Evolutionary conservation across 2,888 invertebrate genomes (phyloP), one percentile per base, ranked within the genome.

Genomic region (Eremobia ochroleuca): DNA sequence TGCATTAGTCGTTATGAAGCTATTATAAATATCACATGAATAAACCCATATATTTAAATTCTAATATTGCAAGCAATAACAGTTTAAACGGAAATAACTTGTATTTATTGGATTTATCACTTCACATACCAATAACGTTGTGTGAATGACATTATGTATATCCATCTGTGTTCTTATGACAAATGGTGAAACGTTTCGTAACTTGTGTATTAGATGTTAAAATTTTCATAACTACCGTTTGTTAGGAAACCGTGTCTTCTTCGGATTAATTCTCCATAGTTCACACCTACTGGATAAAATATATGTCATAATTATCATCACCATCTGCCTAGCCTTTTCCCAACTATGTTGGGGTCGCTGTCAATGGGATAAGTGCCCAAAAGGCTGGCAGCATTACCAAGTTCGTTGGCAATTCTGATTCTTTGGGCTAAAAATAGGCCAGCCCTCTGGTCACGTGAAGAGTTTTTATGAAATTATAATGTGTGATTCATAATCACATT

Each of bases 1-100:
- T 83, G 79, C 85, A 87, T 88, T 88, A 87, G 87, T 77, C 65
- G 79, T 83, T 88, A 85, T 85, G 86, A 86, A 89, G 87, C 79
- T 71, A 85, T 90, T 87, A 89, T 88, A 89, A 85, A 89, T 89
- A 89, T 84, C 77, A 85, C 61, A 81, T 79, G 73, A 79, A 83
- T 84, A 80, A 82, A 88, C 77, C 76, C 28, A 87, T 86, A 82
- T 76, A 82, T 88, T 88, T 88, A 69, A 88, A 87, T 81, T 82
- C 85, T 79, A 88, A 88, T 86, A 86, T 87, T 78, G 79, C 77
- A 81, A 86, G 86, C 83, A 87, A 86, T 88, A 88, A 86, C 88
- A 88, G 82, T 87, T 86, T 86, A 84, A 88, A 72, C 85, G 75
- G 77, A 85, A 79, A 85, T 83, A 85, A 80, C 78, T 68, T 67